Evolutionary conservation across 2,888 invertebrate species (phyloP).

Genomic region (Tromatobia lineatoria): DNA sequence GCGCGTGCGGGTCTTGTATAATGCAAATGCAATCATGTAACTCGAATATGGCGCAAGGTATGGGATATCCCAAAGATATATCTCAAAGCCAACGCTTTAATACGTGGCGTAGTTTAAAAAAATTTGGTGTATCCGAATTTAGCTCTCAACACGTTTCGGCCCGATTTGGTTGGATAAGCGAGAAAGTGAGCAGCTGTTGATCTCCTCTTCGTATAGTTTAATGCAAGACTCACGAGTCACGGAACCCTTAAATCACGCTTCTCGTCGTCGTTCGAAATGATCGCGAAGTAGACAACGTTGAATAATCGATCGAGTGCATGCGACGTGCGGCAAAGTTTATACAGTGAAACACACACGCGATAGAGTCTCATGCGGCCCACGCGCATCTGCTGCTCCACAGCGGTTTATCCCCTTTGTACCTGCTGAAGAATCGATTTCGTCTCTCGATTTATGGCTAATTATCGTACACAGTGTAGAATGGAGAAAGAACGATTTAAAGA

Average conservation of each 20-base stretch:
- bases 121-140: constrained; percentile 17
- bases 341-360: constrained; percentile 32
- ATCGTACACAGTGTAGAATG: constrained; percentile 63
- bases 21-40: constrained; percentile 85
- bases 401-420: constrained; percentile 68
- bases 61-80: constrained; percentile 47
- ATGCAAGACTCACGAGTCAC: constrained; percentile 56
- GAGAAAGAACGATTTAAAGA: constrained; percentile 53
- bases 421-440: constrained; percentile 65
- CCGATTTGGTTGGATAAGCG: constrained; percentile 45
- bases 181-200: constrained; percentile 67
- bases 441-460: constrained; percentile 77
- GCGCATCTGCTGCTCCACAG: constrained; percentile 60
- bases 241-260: constrained; percentile 65
- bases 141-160: constrained; percentile 55
- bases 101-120: not conserved
- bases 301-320: constrained; percentile 59
- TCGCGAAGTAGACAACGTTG: constrained; percentile 49
- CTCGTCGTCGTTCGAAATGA: constrained; percentile 52
- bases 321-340: constrained; percentile 55
- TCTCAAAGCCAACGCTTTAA: constrained; percentile 44
- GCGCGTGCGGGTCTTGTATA: constrained; percentile 81
- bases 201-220: constrained; percentile 49
- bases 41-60: constrained; percentile 69
- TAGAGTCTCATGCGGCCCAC: constrained; percentile 55